phyloP scores from a whole-genome alignment of 2,888 invertebrate species.

The Hypsopygia costalis region DNA sequence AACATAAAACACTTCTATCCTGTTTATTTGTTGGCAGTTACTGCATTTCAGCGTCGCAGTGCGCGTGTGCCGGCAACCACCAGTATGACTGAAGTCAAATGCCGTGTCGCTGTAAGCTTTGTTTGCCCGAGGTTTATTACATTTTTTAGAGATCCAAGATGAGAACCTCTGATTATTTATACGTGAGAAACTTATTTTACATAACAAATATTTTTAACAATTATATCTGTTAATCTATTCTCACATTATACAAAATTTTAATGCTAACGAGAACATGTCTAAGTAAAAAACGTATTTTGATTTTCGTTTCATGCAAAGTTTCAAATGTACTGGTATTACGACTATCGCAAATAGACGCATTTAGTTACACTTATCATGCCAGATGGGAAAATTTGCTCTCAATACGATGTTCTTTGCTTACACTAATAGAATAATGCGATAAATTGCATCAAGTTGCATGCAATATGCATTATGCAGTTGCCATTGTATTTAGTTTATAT shows the following conservation, averaged over 20 bases:
- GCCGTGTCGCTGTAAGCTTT: constrained; percentile 44
- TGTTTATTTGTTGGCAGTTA: not conserved
- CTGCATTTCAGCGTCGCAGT: constrained; percentile 45
- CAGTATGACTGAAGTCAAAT: constrained; percentile 28
- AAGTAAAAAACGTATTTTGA: too few relatives aligned
- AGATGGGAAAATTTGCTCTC: not conserved
- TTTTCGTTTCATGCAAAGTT: too few relatives aligned
- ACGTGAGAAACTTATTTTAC: constrained; percentile 41
- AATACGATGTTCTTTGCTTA: not conserved
- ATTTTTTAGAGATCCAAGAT: constrained; percentile 62
- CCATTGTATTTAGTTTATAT: too few relatives aligned
- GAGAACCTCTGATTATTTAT: too few relatives aligned
- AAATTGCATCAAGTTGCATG: not conserved
- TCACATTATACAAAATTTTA: not conserved
- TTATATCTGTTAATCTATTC: constrained; percentile 15
- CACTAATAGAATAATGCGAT: not conserved
- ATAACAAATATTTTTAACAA: constrained; percentile 31
- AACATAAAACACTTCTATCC: not conserved
- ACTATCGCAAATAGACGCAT: too few relatives aligned
- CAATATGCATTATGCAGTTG: not conserved
- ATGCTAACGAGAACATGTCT: too few relatives aligned
- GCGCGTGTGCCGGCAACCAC: constrained; percentile 42
- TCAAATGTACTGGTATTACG: too few relatives aligned
- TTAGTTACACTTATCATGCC: not conserved
- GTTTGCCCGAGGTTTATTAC: constrained; percentile 57